Percentiles rank a stretch among this genome's conserved stretches.
Conservation (phyloP, 2,113 vertebrate species). For the Egretta garzetta region DNA sequence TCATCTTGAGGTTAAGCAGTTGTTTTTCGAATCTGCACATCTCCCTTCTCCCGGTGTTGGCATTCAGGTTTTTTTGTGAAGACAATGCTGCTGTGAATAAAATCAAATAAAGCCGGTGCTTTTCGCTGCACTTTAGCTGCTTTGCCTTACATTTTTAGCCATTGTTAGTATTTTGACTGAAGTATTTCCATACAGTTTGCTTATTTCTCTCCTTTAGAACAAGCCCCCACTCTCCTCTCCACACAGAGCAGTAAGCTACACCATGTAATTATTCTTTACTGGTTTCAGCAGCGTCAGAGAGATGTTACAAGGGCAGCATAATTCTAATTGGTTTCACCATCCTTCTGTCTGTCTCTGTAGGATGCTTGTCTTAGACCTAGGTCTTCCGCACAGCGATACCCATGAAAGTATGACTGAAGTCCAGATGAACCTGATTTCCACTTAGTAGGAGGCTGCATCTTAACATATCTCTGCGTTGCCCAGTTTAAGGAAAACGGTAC, state of each 20-base stretch:
- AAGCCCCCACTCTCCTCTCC: background rate
- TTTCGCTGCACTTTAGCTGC: background rate
- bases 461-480: background rate
- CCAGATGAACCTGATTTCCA: background rate
- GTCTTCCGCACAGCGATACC: background rate
- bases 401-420: background rate
- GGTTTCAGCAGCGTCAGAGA: background rate
- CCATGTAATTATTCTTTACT: background rate
- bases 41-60: background rate
- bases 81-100: background rate
- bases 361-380: background rate
- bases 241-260: background rate
- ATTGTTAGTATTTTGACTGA: background rate
- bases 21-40: background rate
- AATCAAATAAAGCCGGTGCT: background rate
- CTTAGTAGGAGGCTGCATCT: background rate
- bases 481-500: background rate
- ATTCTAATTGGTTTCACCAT: background rate
- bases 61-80: background rate
- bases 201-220: background rate
- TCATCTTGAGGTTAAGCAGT: background rate
- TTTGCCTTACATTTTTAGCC: background rate
- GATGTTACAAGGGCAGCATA: accelerated
- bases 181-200: background rate
- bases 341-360: background rate